Evolutionary conservation across 2,113 vertebrate species (phyloP).

Genomic region (Clarias magur): DNA sequence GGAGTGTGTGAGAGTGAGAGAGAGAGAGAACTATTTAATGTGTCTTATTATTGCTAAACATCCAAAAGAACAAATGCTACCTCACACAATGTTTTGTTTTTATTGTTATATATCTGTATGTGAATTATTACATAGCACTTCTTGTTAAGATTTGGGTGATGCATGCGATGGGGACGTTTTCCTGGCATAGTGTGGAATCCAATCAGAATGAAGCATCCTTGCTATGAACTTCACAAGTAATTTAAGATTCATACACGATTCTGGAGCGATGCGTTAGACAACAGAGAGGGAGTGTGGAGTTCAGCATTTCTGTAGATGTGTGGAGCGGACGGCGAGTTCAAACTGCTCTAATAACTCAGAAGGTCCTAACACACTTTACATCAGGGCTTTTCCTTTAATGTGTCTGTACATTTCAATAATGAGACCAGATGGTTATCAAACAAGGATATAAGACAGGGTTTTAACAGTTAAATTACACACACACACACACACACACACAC

Average conservation of each 20-base stretch:
- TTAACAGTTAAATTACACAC: background rate
- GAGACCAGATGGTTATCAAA: constrained; percentile 15
- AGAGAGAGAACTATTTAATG: too few species aligned
- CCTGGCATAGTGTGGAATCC: background rate
- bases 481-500: constrained; percentile 18
- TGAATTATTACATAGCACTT: background rate
- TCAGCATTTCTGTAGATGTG: background rate
- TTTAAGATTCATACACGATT: background rate
- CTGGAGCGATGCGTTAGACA: background rate
- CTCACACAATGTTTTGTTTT: too few species aligned
- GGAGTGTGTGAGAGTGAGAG: background rate
- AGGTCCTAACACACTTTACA: background rate
- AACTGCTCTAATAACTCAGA: background rate
- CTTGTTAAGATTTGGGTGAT: background rate
- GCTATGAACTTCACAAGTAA: background rate
- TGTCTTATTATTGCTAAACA: too few species aligned
- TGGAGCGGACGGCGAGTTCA: background rate
- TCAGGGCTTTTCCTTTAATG: background rate
- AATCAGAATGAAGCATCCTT: background rate
- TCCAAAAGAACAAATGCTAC: too few species aligned
- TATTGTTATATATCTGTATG: background rate
- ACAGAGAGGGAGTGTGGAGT: background rate
- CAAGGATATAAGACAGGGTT: background rate
- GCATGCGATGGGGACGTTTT: background rate
- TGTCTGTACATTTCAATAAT: background rate